Evolutionary conservation across 2,888 invertebrate species (phyloP).

Genomic region (Trissonchulus latispiculum): DNA sequence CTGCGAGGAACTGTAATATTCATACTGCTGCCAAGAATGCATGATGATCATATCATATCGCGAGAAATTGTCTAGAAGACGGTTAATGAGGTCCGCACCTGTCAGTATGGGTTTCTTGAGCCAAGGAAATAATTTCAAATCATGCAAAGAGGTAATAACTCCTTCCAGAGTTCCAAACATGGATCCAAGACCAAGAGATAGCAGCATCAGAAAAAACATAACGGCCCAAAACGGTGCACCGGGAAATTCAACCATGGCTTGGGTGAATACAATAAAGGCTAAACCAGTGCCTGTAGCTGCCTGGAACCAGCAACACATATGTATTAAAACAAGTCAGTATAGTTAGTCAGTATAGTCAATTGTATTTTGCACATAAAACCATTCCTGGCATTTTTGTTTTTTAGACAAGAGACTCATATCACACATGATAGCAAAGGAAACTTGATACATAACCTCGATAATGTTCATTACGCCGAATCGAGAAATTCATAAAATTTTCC

Average conservation of each 20-base stretch:
- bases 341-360: not conserved
- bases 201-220: slow-evolving; percentile 87
- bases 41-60: no score
- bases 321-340: no score
- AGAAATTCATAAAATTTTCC: no score
- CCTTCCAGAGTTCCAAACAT: slow-evolving; percentile 94
- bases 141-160: slow-evolving; percentile 87
- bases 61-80: no score
- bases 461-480: no score
- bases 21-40: no score
- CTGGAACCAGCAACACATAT: slow-evolving; percentile 55
- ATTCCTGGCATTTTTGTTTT: no score
- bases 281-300: slow-evolving; percentile 90
- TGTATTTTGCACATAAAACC: not conserved
- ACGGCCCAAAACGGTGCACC: slow-evolving; percentile 91
- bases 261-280: slow-evolving; percentile 93
- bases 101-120: slow-evolving; percentile 78
- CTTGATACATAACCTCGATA: no score
- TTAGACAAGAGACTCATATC: slow-evolving; percentile 30
- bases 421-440: slow-evolving; percentile 30
- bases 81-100: no score
- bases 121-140: slow-evolving; percentile 78
- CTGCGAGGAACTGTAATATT: no score
- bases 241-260: slow-evolving; percentile 84
- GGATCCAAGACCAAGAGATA: slow-evolving; percentile 81